phyloP scores from a whole-genome alignment of 2,113 vertebrate genomes.

The Larimichthys crocea region DNA sequence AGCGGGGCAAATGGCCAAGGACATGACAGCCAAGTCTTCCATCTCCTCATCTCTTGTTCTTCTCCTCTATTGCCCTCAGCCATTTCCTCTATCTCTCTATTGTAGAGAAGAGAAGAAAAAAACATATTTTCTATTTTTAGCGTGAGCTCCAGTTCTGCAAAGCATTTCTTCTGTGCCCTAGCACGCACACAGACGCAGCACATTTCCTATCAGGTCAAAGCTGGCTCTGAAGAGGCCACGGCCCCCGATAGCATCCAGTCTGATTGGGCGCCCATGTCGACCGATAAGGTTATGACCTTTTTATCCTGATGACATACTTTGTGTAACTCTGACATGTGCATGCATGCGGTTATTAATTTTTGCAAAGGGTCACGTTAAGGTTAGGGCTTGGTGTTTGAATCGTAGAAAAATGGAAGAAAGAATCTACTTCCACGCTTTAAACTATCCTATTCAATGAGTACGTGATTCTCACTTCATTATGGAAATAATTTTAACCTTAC shows the following conservation, averaged over 20 bases:
- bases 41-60: constrained; percentile 61
- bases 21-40: constrained; percentile 69
- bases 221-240: constrained; percentile 34
- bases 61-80: constrained; percentile 49
- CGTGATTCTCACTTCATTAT: not conserved
- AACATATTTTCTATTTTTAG: constrained; percentile 68
- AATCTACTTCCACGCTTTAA: not conserved
- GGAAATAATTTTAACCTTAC: not conserved
- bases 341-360: not conserved
- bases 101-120: constrained; percentile 14
- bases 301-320: constrained; percentile 25
- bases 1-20: constrained; percentile 67
- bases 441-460: not conserved
- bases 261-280: constrained; percentile 43
- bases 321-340: constrained; percentile 5
- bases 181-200: not conserved
- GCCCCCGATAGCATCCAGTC: constrained; percentile 42
- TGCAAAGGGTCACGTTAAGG: not conserved
- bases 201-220: constrained; percentile 66
- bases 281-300: constrained; percentile 60
- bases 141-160: constrained; percentile 57
- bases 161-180: constrained; percentile 10
- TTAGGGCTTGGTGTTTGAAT: not conserved
- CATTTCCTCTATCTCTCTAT: constrained; percentile 60
- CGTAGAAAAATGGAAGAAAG: not conserved